Conservation (phyloP, 2,797 vertebrate genomes). For the Mormyrus hasselquistii region DNA sequence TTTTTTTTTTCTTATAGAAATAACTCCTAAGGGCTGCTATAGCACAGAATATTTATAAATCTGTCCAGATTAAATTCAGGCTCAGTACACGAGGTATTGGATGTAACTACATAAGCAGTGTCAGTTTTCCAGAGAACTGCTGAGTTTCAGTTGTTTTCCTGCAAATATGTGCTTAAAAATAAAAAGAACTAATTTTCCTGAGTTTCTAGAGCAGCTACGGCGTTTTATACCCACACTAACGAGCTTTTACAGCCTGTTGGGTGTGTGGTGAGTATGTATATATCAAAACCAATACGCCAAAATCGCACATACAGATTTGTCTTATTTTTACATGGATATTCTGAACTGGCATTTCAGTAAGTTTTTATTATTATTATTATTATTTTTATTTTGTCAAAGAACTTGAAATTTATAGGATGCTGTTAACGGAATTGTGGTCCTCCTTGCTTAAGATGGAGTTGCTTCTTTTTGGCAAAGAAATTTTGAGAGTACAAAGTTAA, state of each 20-base stretch:
- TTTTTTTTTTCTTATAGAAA: constrained; percentile 15
- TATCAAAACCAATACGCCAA: neutral
- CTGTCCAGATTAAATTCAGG: constrained; percentile 21
- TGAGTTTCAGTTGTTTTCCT: constrained; percentile 18
- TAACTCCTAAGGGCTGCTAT: constrained; percentile 61
- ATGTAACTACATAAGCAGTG: neutral
- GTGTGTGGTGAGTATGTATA: neutral
- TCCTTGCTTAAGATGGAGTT: neutral
- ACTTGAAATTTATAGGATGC: constrained; percentile 7
- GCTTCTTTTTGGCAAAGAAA: neutral
- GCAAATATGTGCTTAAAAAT: neutral
- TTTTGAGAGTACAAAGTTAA: neutral
- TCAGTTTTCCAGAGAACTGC: neutral
- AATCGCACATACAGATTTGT: neutral
- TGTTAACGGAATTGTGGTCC: neutral
- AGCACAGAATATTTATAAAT: constrained; percentile 40
- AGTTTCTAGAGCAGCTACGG: neutral
- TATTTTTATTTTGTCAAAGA: neutral
- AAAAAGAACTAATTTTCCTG: neutral
- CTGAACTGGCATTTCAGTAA: neutral
- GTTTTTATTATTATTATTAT: neutral
- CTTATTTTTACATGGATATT: neutral
- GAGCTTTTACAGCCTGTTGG: neutral
- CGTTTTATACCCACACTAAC: neutral
- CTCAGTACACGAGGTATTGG: neutral